Evolutionary conservation across 2,797 vertebrate genomes (phyloP), one percentile per base, ranked within the genome.

Genomic region (Ptychobarbus kaznakovi): DNA sequence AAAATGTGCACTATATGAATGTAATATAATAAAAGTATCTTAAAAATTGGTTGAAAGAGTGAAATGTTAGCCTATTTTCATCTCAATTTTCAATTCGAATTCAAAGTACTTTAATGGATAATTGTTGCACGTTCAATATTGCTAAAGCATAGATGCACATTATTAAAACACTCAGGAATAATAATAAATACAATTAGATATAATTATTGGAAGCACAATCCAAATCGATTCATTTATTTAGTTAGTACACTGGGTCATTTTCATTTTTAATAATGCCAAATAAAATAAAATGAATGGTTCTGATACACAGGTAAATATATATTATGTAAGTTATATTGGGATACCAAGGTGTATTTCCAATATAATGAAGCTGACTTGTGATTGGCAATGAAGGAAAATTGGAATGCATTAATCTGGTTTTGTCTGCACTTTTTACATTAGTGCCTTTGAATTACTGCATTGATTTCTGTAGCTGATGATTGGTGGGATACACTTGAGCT

Each of bases 381-480:
- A 51, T 84, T 40, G 44, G 49, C 38, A 69, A 28, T 51, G 38
- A 61, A 84, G 56, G 20, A 72, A 40, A 66, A 49, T 38, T 38
- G 13, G 46, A 69, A 80, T 76, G 74, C 49, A 65, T 7, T 3
- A 16, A 73, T 44, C 2, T 44, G 42, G 42, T 44, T 75, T 80
- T 82, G 72, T 87, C 85, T 84, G 80, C 82, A 49, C 51, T 66
- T 89, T 85, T 73, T 79, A 82, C 56, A 85, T 70, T 63, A 66
- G 63, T 53, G 61, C 63, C 53, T 78, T 88, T 86, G 84, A 61
- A 80, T 86, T 49, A 78, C 66, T 12, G 22, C 66, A 89, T 88
- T 76, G 85, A 89, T 89, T 90, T 84, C 83, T 78, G 66, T 69
- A 38, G 73, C 73, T 86, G 73, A 87, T 88, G 82, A 89, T 86